Evolutionary conservation across 2,797 vertebrate species (phyloP), one percentile per base, ranked within the genome.

Genomic region (Premnoplex brunnescens): DNA sequence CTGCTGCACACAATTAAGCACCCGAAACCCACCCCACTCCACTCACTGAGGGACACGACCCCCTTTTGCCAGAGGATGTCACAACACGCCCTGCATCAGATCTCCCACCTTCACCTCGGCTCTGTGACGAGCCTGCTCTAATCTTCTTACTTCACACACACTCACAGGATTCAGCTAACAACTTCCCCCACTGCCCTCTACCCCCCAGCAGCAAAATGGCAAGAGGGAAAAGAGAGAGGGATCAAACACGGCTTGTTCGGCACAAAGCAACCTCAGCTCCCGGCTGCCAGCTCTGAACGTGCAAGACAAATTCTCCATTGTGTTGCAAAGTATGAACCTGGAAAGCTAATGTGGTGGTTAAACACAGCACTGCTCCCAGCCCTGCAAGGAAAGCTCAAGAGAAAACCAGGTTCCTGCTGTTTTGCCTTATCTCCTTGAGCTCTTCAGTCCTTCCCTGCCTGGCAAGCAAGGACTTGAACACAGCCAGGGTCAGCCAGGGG

Each of bases 231-330:
- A 93, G 85, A 95, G 89, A 96, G 73, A 43, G 88, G 93, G 88
- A 97, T 97, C 92, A 95, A 97, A 97, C 92, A 79, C 5, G 6
- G 80, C 75, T 95, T 79, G 88, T 76, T 97, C 51, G 1, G 76
- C 94, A 89, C 75, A 95, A 96, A 97, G 77, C 51, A 85, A 55
- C 44, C 3, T 89, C 86, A 62, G 58, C 81, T 95, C 60, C 85
- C 7, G 71, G 91, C 88, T 93, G 28, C 52, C 81, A 96, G 95
- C 85, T 89, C 96, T 43, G 87, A 97, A 94, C 36, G 71, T 58
- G 66, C 85, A 84, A 92, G 91, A 86, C 88, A 93, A 82, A 90
- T 94, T 95, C 95, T 97, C 95, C 1, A 27, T 80, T 95, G 96
- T 93, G 81, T 83, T 95, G 93, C 82, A 62, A 96, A 97, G 80